phyloP scores from a whole-genome alignment of 2,113 vertebrate genomes.

The Cyphotilapia sp. region DNA sequence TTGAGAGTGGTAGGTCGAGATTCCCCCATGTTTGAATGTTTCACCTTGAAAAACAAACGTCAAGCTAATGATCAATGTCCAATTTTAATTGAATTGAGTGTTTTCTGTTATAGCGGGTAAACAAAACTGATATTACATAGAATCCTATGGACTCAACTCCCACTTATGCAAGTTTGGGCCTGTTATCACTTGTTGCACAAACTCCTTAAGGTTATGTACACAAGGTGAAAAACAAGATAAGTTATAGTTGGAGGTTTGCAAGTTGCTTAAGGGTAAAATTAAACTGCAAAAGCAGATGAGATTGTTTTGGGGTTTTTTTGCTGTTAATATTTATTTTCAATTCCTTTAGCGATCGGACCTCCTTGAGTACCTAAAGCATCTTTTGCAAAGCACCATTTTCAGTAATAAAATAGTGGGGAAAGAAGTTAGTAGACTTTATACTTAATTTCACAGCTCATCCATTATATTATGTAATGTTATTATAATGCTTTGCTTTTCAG shows the following conservation, averaged over 20 bases:
- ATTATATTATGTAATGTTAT: not conserved
- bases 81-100: not conserved
- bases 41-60: not conserved
- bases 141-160: too few relatives aligned
- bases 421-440: not conserved
- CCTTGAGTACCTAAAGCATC: not conserved
- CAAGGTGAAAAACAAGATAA: not conserved
- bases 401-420: not conserved
- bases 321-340: not conserved
- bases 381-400: not conserved
- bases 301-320: fast-evolving
- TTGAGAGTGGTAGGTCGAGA: not conserved
- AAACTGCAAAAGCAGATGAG: not conserved
- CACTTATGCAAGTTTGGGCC: not conserved
- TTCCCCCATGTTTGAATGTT: not conserved
- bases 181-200: not conserved
- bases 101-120: not conserved
- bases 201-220: not conserved
- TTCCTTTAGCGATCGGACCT: fast-evolving
- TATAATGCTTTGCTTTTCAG: not conserved
- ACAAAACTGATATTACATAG: not conserved
- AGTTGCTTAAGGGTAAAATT: not conserved
- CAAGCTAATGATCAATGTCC: not conserved
- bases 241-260: not conserved
- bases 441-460: not conserved